phyloP scores from a whole-genome alignment of 2,888 invertebrate species.

The Lucinisca nassula region DNA sequence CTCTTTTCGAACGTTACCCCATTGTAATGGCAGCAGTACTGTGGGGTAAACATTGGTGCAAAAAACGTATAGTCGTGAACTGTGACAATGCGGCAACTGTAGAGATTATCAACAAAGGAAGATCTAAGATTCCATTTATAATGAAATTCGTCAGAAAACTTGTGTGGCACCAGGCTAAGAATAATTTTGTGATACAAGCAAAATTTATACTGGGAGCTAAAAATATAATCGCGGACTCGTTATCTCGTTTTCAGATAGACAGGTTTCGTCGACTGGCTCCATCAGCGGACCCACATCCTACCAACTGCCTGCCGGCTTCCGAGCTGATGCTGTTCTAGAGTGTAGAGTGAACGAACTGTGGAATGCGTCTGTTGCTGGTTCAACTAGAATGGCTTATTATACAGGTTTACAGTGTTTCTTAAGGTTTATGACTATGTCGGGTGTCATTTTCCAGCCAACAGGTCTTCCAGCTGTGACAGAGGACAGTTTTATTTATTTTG shows the following conservation, averaged over 20 bases:
- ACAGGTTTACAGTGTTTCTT: background rate
- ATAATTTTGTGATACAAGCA: background rate
- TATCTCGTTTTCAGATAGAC: background rate
- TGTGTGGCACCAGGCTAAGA: background rate
- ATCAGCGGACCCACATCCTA: background rate
- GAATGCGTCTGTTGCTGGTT: background rate
- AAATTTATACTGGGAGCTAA: background rate
- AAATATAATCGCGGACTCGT: background rate
- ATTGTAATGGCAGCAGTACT: constrained; percentile 46
- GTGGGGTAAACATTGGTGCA: constrained; percentile 23
- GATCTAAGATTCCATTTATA: constrained; percentile 28
- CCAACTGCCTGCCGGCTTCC: background rate
- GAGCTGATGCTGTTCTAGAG: background rate
- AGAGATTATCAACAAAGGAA: constrained; percentile 38
- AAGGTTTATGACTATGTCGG: background rate
- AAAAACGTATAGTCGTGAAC: constrained; percentile 11
- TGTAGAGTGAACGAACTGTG: background rate
- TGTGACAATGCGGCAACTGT: constrained; percentile 54
- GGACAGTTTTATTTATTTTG: background rate
- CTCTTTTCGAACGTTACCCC: constrained; percentile 40
- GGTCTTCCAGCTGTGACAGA: background rate
- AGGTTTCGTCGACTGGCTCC: background rate
- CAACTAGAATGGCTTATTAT: background rate
- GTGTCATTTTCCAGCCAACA: background rate
- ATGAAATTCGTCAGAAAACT: constrained; percentile 40